Evolutionary conservation across 2,113 vertebrate genomes (phyloP).

Genomic region (Ciconia maguari): DNA sequence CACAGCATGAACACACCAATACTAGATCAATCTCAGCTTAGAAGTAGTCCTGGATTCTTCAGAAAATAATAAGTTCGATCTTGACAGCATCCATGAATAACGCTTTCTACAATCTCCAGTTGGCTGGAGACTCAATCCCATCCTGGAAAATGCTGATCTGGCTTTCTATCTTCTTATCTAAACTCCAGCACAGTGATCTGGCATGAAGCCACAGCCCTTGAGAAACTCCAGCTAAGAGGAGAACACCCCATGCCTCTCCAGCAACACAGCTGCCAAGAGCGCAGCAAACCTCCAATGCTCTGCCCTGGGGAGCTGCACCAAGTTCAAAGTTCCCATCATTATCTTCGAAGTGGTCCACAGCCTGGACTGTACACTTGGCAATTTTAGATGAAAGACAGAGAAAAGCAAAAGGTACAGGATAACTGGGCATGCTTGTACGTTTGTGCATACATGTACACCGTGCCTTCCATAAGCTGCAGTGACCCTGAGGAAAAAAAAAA

Average conservation of each 20-base stretch:
- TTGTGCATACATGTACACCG: neutral
- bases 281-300: fast-evolving
- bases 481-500: neutral
- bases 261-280: neutral
- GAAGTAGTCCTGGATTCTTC: neutral
- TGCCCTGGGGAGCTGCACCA: neutral
- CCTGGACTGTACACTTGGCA: neutral
- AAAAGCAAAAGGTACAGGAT: neutral
- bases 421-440: neutral
- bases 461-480: neutral
- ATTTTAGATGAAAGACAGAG: neutral
- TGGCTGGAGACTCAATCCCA: neutral
- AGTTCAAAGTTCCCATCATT: neutral
- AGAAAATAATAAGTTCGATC: neutral
- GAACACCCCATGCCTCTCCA: neutral
- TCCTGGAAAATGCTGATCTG: neutral
- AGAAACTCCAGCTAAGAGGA: neutral
- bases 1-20: neutral
- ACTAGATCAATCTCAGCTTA: neutral
- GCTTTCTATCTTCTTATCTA: neutral
- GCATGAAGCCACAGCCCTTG: neutral
- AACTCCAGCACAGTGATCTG: neutral
- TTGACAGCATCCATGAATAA: neutral
- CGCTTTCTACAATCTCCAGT: neutral
- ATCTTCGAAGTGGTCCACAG: neutral